Conservation (phyloP, 1,140 invertebrate genomes). For the Drosophila murphyi region DNA sequence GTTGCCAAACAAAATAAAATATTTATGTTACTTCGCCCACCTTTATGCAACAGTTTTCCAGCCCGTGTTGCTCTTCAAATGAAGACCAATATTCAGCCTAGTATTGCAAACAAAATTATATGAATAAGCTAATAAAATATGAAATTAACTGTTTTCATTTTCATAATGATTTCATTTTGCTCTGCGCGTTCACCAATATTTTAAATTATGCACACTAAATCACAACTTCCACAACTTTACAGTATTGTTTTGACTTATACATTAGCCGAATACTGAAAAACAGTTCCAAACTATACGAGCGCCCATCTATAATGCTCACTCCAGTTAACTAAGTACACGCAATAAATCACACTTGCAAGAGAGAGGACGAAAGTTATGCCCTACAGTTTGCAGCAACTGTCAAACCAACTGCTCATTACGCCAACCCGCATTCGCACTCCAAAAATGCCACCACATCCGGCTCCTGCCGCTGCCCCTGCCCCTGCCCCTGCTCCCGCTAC, state of each 20-base stretch:
- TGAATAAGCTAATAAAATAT: conserved; percentile 12
- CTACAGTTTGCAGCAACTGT: conserved; percentile 70
- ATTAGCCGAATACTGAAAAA: conserved; percentile 40
- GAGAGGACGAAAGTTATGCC: conserved; percentile 68
- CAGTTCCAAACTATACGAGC: conserved; percentile 50
- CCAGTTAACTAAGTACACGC: conserved; percentile 42
- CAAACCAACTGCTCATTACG: conserved; percentile 79
- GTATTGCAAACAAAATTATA: background rate
- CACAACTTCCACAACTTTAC: conserved; percentile 32
- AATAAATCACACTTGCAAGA: conserved; percentile 69
- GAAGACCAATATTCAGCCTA: too few species aligned
- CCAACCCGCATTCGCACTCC: conserved; percentile 23
- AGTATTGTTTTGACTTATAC: conserved; percentile 49
- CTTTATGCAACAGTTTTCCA: too few species aligned
- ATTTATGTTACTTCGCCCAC: too few species aligned
- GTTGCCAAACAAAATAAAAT: too few species aligned
- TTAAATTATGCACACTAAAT: conserved; percentile 40
- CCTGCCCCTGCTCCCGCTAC: background rate
- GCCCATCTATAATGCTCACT: conserved; percentile 60
- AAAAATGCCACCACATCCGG: background rate
- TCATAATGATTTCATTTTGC: conserved; percentile 21
- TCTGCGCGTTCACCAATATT: conserved; percentile 31
- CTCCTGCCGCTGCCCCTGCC: background rate
- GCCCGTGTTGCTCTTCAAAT: too few species aligned
- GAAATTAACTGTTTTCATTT: background rate